A percentile compares a stretch with the other conserved stretches of the same genome.
These are phyloP conservation scores for Drosophila siamana DNA, from an alignment of 2,888 invertebrate species.

Conservation along the genomic window DNA sequence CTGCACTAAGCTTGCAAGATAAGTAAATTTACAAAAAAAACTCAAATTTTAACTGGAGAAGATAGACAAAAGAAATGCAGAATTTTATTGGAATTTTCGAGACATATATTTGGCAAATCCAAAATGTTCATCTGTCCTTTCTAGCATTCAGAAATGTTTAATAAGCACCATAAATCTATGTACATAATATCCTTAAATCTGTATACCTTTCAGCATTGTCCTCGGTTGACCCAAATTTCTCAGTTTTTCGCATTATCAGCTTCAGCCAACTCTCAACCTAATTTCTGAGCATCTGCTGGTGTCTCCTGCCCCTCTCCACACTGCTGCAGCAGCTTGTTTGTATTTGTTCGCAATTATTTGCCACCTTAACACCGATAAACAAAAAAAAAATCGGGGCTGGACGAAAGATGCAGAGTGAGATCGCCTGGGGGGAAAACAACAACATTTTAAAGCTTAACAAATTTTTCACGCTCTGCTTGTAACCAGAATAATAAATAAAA, in stretches of 20 bases:
- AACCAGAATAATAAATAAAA: conserved; percentile 65
- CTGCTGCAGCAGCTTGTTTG: conserved; percentile 37
- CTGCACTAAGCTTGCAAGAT: not conserved
- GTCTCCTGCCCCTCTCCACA: not conserved
- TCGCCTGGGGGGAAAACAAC: conserved; percentile 7
- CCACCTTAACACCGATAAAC: conserved; percentile 45
- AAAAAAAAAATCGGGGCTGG: not conserved
- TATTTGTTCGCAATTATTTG: conserved; percentile 62
- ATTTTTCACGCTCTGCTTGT: conserved; percentile 59
- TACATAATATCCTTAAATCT: not conserved
- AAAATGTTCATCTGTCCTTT: not conserved
- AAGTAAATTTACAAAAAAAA: too few species aligned
- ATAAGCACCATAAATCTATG: not conserved
- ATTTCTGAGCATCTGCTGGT: conserved; percentile 29
- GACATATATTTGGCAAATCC: not conserved
- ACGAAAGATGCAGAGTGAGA: not conserved
- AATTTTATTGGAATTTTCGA: not conserved
- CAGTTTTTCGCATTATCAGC: conserved; percentile 19
- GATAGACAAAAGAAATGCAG: too few species aligned
- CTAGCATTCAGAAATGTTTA: not conserved
- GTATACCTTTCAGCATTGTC: conserved; percentile 4
- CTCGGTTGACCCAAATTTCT: conserved; percentile 21
- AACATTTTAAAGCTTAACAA: conserved; percentile 70
- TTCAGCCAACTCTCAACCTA: conserved; percentile 17
- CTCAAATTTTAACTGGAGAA: too few species aligned